Evolutionary conservation across 1,140 invertebrate genomes (phyloP).

Genomic region (Trachelipus rathkii): DNA sequence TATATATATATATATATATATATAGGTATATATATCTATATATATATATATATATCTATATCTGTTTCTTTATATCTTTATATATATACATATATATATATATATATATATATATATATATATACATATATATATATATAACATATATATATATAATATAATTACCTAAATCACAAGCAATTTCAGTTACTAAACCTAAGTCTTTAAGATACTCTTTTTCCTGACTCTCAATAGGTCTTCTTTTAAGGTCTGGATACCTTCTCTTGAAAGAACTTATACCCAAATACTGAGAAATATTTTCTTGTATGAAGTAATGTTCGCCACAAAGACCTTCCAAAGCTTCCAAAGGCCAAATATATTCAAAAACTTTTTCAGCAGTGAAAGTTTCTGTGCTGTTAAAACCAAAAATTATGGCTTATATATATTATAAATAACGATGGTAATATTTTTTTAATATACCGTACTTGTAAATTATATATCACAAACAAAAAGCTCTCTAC

Average conservation of each 20-base stretch:
- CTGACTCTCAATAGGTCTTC: conserved; percentile 78
- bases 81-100: too few relatives aligned
- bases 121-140: too few relatives aligned
- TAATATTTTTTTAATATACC: neutral
- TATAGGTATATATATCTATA: too few relatives aligned
- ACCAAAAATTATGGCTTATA: neutral
- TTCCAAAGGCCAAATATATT: conserved; percentile 87
- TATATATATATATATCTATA: too few relatives aligned
- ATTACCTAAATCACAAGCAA: conserved; percentile 76
- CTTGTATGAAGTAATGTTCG: conserved; percentile 69
- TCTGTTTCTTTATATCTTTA: too few relatives aligned
- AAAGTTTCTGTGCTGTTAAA: conserved; percentile 49
- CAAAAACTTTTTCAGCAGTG: conserved; percentile 79
- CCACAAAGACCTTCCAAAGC: conserved; percentile 48
- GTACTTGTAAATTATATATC: neutral
- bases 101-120: too few relatives aligned
- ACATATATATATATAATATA: too few relatives aligned
- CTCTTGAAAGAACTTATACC: conserved; percentile 92
- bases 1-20: too few relatives aligned
- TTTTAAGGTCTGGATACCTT: conserved; percentile 83
- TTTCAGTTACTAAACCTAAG: conserved; percentile 78
- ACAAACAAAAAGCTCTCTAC: neutral
- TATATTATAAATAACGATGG: neutral
- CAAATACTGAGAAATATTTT: conserved; percentile 86
- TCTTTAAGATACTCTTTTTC: conserved; percentile 83